Conservation (phyloP, 2,888 invertebrate genomes). For the Chrysolina oricalcia region DNA sequence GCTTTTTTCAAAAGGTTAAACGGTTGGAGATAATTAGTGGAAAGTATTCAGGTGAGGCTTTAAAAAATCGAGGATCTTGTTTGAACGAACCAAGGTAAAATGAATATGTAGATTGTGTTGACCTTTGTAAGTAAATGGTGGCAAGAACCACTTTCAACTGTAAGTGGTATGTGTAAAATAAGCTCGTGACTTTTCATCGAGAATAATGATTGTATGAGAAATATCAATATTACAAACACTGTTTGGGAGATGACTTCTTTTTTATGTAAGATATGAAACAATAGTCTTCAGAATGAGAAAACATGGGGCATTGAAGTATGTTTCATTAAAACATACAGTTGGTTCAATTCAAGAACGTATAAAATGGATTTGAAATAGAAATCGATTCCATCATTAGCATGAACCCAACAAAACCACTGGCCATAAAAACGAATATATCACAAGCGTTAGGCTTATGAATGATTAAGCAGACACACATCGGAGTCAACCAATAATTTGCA, state of each 20-base stretch:
- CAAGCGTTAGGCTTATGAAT: constrained; percentile 32
- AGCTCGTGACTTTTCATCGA: constrained; percentile 26
- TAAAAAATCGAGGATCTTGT: constrained; percentile 38
- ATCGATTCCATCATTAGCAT: constrained; percentile 10
- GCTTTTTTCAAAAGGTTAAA: constrained; percentile 40
- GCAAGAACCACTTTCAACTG: constrained; percentile 21
- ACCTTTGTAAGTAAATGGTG: constrained; percentile 30
- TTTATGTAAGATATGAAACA: background rate
- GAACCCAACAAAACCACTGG: background rate
- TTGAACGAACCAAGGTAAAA: constrained; percentile 37
- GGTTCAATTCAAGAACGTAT: no score
- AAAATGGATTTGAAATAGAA: background rate
- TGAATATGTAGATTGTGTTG: constrained; percentile 40
- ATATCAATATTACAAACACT: constrained; percentile 22
- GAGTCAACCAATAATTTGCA: constrained; percentile 46
- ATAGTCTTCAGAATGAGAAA: no score
- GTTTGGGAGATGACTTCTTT: background rate
- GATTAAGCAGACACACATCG: constrained; percentile 39
- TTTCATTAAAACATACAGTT: no score
- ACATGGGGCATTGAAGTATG: no score
- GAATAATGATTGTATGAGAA: constrained; percentile 16
- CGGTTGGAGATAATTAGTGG: constrained; percentile 41
- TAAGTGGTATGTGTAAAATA: constrained; percentile 22
- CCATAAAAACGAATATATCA: constrained; percentile 28
- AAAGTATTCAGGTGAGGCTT: constrained; percentile 38